These are phyloP conservation scores for Hydropsyche betteni DNA, from an alignment of 2,888 invertebrate genomes.

Conservation along the genomic window DNA sequence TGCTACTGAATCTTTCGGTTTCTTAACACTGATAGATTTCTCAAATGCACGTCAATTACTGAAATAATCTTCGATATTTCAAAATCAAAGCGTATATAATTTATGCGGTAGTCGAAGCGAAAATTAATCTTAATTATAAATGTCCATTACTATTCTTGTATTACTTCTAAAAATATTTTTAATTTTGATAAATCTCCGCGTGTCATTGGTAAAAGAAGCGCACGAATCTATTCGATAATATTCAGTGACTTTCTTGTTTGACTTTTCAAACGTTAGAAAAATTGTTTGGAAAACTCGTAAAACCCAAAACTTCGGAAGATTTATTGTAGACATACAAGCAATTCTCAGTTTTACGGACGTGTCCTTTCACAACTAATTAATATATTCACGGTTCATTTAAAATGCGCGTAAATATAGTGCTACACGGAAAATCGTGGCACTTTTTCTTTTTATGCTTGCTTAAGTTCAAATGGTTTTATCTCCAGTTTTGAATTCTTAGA, in stretches of 20 bases:
- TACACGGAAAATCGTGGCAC: not conserved
- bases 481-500: constrained; percentile 19
- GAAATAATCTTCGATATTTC: not conserved
- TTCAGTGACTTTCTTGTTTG: not conserved
- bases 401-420: not conserved
- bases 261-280: not conserved
- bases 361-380: constrained; percentile 33
- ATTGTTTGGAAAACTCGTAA: too few relatives aligned
- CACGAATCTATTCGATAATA: not conserved
- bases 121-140: too few relatives aligned
- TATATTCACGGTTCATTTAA: constrained; percentile 30
- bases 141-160: too few relatives aligned
- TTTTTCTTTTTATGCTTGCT: not conserved
- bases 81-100: not conserved
- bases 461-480: not conserved
- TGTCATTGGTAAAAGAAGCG: not conserved
- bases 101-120: too few relatives aligned
- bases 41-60: too few relatives aligned
- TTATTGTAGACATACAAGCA: not conserved
- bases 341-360: constrained; percentile 21
- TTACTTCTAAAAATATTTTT: not conserved
- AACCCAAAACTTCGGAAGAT: not conserved
- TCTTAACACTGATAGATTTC: too few relatives aligned
- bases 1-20: too few relatives aligned
- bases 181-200: not conserved